Conservation (phyloP, 1,140 invertebrate genomes). For the Triops cancriformis region DNA sequence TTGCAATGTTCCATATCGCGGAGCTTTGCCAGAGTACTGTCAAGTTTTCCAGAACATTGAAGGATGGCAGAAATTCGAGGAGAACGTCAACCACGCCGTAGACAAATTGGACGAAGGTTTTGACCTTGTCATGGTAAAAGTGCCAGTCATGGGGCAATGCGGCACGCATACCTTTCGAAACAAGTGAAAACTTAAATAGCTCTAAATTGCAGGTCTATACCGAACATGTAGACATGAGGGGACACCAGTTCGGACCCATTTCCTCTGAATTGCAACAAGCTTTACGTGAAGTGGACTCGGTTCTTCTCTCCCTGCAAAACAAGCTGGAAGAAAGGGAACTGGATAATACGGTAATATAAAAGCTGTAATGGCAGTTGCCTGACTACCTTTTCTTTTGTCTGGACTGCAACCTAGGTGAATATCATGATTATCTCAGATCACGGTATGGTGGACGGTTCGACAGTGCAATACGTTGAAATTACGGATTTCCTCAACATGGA, state of each 20-base stretch:
- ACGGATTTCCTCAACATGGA: constrained; percentile 25
- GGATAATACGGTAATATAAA: constrained; percentile 18
- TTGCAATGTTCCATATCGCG: constrained; percentile 25
- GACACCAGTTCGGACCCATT: constrained; percentile 26
- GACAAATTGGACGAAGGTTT: constrained; percentile 21
- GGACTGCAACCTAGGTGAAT: constrained; percentile 25
- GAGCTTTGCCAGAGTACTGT: constrained; percentile 17
- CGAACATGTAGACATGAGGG: constrained; percentile 27
- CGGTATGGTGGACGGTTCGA: constrained; percentile 27
- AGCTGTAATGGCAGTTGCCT: neutral
- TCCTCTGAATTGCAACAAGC: constrained; percentile 20
- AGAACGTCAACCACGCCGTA: constrained; percentile 15
- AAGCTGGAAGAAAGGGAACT: constrained; percentile 18
- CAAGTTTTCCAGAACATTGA: constrained; percentile 20
- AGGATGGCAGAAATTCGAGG: constrained; percentile 18
- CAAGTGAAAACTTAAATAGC: neutral
- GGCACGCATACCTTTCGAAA: neutral
- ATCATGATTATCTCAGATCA: constrained; percentile 30
- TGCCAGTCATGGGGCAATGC: neutral
- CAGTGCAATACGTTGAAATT: constrained; percentile 24
- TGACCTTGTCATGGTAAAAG: constrained; percentile 30
- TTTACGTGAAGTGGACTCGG: constrained; percentile 25
- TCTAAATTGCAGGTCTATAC: constrained; percentile 25
- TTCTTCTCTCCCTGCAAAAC: constrained; percentile 14
- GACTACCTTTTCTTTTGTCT: neutral